Conservation (phyloP, 2,888 invertebrate species). For the Dynastes grantii region DNA sequence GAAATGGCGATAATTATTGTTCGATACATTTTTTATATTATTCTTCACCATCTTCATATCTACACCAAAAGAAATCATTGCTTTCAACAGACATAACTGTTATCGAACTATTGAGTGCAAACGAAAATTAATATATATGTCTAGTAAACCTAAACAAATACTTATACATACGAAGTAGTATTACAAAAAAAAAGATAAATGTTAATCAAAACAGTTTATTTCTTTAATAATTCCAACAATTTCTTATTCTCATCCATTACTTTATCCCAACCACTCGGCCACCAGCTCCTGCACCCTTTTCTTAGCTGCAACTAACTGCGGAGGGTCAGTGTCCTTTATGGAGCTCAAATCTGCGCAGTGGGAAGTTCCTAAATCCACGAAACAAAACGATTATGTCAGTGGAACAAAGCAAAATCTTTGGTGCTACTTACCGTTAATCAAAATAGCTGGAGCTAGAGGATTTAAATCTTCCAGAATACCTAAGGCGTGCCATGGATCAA, state of each 20-base stretch:
- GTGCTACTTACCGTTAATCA: slow-evolving; percentile 56
- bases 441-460: slow-evolving; percentile 58
- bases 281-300: slow-evolving; percentile 54
- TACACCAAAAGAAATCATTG: too few relatives aligned
- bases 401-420: neutral
- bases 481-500: slow-evolving; percentile 76
- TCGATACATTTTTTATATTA: too few relatives aligned
- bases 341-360: slow-evolving; percentile 60
- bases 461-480: slow-evolving; percentile 70
- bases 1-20: too few relatives aligned
- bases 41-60: too few relatives aligned
- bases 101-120: too few relatives aligned
- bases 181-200: too few relatives aligned
- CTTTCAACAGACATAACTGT: too few relatives aligned
- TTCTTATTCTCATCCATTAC: neutral
- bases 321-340: slow-evolving; percentile 51
- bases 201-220: neutral
- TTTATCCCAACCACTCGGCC: slow-evolving; percentile 56
- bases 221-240: neutral
- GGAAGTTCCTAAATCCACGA: slow-evolving; percentile 55
- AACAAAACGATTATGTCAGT: neutral
- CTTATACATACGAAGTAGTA: too few relatives aligned
- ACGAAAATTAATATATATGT: too few relatives aligned
- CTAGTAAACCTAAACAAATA: too few relatives aligned
- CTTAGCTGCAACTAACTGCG: slow-evolving; percentile 57